Base-by-base conservation (phyloP, 2,888 invertebrate species). In the Agonum fuliginosum region DNA sequence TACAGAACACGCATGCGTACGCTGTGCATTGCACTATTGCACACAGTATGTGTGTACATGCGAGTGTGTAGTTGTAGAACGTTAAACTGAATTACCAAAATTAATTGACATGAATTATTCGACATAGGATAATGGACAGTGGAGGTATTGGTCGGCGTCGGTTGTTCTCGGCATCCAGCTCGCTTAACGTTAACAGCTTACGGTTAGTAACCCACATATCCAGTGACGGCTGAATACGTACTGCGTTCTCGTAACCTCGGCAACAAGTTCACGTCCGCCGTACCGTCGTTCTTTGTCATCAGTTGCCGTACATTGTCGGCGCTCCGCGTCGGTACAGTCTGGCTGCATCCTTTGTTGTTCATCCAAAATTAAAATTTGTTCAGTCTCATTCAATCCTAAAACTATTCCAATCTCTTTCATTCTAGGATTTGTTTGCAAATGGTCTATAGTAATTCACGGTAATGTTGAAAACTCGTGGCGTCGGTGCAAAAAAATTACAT, bases 71-170 rank as follows among this genome's bases (percentile, higher is more conserved):
- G 81, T 81, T 82, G 83, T 83, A 84, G 83, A 83, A 84, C 83
- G 84, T 84, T 83, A 82, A 83, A 84, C 84, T 85, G 85, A 85
- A 86, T 86, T 86, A 85, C 85, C 80, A 80, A 84, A 85, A 86
- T 85, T 85, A 86, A 86, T 85, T 85, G 84, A 84, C 85, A 85
- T 85, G 85, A 85, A 86, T 86, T 85, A 85, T 84, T 83, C 82
- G 84, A 81, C 83, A 62, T 22, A 54, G 54, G 22, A 54, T 24
- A 54, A 24, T 54, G 24, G 54, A 54, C 24, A 54, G 22, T n/a
- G 58, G 82, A 83, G 82, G 37, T 73, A 73, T 73, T 73, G 73
- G 73, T 30, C 43, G 34, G 19, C 12, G 30, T 37, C 10, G 73
- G 43, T 54, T 58, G 54, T 54, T 24, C 24, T 24, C n/a, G 14